phyloP scores from a whole-genome alignment of 2,113 vertebrate genomes.

The Agelaius phoeniceus region DNA sequence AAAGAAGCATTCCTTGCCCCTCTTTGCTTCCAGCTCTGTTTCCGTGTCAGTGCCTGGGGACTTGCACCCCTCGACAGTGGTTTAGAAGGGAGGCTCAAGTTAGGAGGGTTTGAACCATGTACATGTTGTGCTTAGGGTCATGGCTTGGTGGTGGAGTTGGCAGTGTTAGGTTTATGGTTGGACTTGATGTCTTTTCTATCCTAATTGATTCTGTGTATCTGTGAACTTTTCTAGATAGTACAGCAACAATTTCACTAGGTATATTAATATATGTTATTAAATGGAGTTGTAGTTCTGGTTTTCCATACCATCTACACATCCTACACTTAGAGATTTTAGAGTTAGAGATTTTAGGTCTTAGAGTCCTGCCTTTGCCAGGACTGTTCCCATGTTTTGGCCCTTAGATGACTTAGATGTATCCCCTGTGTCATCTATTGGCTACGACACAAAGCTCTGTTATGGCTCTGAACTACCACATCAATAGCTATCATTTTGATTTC shows the following conservation, averaged over 20 bases:
- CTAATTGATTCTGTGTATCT: neutral
- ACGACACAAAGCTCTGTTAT: neutral
- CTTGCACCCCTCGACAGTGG: accelerated
- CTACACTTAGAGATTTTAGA: neutral
- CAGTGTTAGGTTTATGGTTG: neutral
- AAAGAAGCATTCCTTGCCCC: neutral
- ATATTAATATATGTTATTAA: neutral
- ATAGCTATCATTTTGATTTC: neutral
- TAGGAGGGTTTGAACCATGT: neutral
- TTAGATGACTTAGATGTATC: neutral
- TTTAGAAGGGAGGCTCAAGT: neutral
- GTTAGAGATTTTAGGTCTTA: neutral
- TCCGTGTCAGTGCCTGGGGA: accelerated
- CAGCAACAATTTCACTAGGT: neutral
- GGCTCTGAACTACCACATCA: neutral
- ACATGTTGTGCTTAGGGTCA: neutral
- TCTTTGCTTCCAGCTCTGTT: neutral
- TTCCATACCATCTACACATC: neutral
- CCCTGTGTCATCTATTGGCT: neutral
- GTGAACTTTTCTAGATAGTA: neutral
- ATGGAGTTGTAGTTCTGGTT: neutral
- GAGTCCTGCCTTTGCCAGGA: neutral
- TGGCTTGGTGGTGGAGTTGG: neutral
- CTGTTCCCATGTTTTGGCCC: accelerated
- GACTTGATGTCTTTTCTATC: neutral